Conservation (phyloP, 2,888 invertebrate genomes). For the Pyrrhia umbra region DNA sequence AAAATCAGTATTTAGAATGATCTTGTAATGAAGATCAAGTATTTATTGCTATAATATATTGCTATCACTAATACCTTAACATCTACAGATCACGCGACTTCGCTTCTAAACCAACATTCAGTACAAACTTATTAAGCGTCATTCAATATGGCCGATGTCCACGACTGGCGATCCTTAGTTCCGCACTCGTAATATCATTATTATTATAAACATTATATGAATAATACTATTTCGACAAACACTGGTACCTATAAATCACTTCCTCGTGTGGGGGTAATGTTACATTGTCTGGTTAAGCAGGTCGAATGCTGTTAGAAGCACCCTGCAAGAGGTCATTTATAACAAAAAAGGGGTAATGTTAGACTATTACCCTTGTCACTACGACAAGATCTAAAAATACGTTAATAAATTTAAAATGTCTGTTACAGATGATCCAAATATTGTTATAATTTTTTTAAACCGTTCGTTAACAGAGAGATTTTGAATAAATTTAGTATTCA, state of each 20-base stretch:
- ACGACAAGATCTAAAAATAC: no score
- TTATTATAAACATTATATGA: conserved; percentile 38
- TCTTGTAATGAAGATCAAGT: no score
- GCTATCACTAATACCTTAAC: neutral
- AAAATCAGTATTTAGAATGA: no score
- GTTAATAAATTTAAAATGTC: no score
- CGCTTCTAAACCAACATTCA: neutral
- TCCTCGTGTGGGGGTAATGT: conserved; percentile 20
- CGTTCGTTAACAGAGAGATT: no score
- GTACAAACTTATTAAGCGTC: neutral
- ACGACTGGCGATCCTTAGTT: conserved; percentile 31
- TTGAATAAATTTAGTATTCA: no score
- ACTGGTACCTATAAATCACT: conserved; percentile 50
- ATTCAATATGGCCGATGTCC: conserved; percentile 13
- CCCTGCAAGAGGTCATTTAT: no score
- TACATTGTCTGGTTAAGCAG: neutral
- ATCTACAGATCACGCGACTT: no score
- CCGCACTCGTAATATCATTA: conserved; percentile 30
- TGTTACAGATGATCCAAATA: no score
- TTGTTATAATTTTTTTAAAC: no score
- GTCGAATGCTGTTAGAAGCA: neutral
- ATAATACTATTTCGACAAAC: conserved; percentile 59
- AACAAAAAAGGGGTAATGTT: no score
- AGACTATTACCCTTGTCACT: no score
- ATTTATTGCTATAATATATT: conserved; percentile 4